Evolutionary conservation across 2,888 invertebrate genomes (phyloP), one percentile per base, ranked within the genome.

Genomic region (Chaetogeoica ovagalla): DNA sequence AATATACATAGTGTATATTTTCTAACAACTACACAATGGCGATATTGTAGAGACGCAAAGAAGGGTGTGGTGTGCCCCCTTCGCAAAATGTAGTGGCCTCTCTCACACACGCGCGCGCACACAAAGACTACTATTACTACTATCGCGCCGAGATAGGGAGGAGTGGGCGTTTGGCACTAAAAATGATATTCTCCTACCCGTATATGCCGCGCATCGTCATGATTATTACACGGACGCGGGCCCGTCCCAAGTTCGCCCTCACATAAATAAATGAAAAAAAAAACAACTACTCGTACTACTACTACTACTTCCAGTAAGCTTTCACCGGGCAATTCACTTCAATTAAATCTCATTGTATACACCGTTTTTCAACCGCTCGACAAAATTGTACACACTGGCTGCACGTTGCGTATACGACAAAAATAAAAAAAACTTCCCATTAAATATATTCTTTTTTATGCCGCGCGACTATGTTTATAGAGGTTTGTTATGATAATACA

Each of bases 121-220:
- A n/a, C n/a, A n/a, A n/a, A n/a, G n/a, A 30, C 30, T 30, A 30
- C 30, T 30, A 30, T n/a, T n/a, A 30, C 30, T 30, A 30, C 30
- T 4, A 4, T 4, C 30, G 30, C 30, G 4, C 30, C 2, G 4
- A 1, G 30, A 75, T 71, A 69, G 77, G 63, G 79, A 71, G 71
- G 71, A 79, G 79, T 79, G 79, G 79, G 79, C 79, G 79, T 79
- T 79, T 79, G 79, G 79, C 79, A 79, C 70, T 79, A 71, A 79
- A 79, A 79, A 71, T 43, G 79, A 79, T 79, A 79, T 70, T 79
- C 79, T 79, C 79, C 79, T 79, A 79, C 79, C 79, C 79, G 79
- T 79, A 79, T 79, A 71, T 63, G 62, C n/a, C n/a, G n/a, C 63
- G 70, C 70, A 63, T 70, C 57, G 55, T 71, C 71, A 63, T 79